A percentile compares a stretch with the other conserved stretches of the same genome.
Evolutionary conservation across 2,797 vertebrate species (phyloP).

Genomic region (Labroides dimidiatus): DNA sequence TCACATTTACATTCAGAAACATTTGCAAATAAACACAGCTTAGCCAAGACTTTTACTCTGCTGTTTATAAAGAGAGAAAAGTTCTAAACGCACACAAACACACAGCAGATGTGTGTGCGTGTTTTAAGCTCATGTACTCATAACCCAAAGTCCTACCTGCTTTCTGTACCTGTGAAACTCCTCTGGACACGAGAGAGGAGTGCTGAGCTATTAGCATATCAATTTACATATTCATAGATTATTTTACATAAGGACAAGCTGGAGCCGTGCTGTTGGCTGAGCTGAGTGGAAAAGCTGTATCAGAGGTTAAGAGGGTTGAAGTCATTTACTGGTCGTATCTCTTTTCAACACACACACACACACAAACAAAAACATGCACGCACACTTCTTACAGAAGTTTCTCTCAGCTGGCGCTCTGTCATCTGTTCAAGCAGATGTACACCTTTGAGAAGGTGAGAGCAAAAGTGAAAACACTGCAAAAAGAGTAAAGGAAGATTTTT

Average conservation of each 20-base stretch:
- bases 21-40: conserved; percentile 17
- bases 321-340: conserved; percentile 35
- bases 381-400: conserved; percentile 13
- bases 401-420: conserved; percentile 10
- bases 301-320: conserved; percentile 58
- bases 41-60: conserved; percentile 23
- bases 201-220: conserved; percentile 41
- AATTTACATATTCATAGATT: conserved; percentile 68
- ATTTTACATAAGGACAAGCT: conserved; percentile 55
- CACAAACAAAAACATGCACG: too few relatives aligned
- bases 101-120: conserved; percentile 17
- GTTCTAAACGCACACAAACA: conserved; percentile 14
- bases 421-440: conserved; percentile 29
- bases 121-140: conserved; percentile 1
- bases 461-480: conserved; percentile 1
- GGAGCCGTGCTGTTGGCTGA: conserved; percentile 36
- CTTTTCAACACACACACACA: background rate
- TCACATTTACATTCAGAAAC: conserved; percentile 26
- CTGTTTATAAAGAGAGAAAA: conserved; percentile 31
- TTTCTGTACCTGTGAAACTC: conserved; percentile 42
- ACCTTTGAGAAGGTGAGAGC: conserved; percentile 26
- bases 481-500: conserved; percentile 7
- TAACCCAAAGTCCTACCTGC: conserved; percentile 20
- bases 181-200: conserved; percentile 35
- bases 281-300: conserved; percentile 36